Evolutionary conservation across 2,113 vertebrate genomes (phyloP).

Genomic region (Bothrops jararaca): DNA sequence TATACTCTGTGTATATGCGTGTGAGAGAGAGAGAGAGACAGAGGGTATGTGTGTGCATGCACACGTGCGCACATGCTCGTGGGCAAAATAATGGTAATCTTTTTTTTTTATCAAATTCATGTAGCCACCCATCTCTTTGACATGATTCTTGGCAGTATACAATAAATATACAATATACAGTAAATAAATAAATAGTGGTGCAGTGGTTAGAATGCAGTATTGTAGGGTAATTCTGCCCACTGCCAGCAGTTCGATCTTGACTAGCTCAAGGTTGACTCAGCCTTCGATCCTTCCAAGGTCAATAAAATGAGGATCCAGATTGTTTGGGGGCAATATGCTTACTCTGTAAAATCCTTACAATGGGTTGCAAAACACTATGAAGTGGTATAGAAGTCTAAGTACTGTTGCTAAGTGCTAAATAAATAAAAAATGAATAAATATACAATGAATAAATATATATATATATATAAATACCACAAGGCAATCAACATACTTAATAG

Average conservation of each 20-base stretch:
- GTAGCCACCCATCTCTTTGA: not conserved
- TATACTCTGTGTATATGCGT: not conserved
- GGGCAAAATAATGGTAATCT: not conserved
- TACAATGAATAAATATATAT: no score
- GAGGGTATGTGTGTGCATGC: no score
- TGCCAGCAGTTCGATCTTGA: not conserved
- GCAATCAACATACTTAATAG: no score
- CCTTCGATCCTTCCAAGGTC: not conserved
- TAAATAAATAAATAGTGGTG: not conserved
- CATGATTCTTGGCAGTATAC: not conserved
- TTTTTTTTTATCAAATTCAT: not conserved
- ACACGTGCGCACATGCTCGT: no score
- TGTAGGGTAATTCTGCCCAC: not conserved
- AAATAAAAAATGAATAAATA: no score
- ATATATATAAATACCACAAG: no score
- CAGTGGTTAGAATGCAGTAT: not conserved
- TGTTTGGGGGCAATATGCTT: no score
- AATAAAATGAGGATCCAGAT: not conserved
- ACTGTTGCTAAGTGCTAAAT: no score
- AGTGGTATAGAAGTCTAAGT: no score
- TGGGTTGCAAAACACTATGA: no score
- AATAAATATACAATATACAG: not conserved
- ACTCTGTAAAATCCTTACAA: no score
- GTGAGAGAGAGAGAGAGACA: no score
- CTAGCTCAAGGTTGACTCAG: not conserved